These are phyloP conservation scores for Tromatobia lineatoria DNA, from an alignment of 2,888 invertebrate species.

Conservation along the genomic window DNA sequence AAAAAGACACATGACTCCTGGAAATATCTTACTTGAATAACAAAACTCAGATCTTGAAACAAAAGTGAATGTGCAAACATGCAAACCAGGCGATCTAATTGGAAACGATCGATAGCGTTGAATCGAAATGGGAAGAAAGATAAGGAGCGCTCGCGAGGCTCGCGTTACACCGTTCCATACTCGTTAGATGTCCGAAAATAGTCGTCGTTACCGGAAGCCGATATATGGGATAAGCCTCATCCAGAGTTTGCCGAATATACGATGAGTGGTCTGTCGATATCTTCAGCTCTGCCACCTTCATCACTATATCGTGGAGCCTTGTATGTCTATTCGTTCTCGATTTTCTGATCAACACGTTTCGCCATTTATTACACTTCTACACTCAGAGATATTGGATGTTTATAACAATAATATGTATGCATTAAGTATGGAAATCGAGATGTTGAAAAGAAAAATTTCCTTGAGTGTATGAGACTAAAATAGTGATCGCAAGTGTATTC, in stretches of 20 bases:
- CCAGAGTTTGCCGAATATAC: neutral
- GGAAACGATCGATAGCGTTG: slow-evolving; percentile 58
- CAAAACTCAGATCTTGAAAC: too few species aligned
- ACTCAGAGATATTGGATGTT: neutral
- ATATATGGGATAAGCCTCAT: slow-evolving; percentile 17
- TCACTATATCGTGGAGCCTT: neutral
- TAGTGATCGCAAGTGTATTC: too few species aligned
- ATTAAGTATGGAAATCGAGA: neutral
- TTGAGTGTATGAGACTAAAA: too few species aligned
- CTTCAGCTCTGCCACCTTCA: neutral
- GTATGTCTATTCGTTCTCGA: neutral
- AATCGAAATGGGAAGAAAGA: slow-evolving; percentile 48
- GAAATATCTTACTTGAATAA: too few species aligned
- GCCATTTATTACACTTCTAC: too few species aligned
- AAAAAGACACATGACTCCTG: too few species aligned
- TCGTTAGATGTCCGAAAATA: slow-evolving; percentile 27
- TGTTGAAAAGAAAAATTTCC: neutral
- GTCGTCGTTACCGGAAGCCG: slow-evolving; percentile 22
- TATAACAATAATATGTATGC: neutral
- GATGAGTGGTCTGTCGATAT: neutral
- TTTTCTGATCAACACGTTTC: slow-evolving; percentile 4
- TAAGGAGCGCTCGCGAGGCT: neutral
- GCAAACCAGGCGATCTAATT: slow-evolving; percentile 36
- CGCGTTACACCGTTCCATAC: neutral
- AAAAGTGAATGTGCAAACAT: too few species aligned